phyloP scores from a whole-genome alignment of 1,140 invertebrate species.

The Drosophila ohnishii region DNA sequence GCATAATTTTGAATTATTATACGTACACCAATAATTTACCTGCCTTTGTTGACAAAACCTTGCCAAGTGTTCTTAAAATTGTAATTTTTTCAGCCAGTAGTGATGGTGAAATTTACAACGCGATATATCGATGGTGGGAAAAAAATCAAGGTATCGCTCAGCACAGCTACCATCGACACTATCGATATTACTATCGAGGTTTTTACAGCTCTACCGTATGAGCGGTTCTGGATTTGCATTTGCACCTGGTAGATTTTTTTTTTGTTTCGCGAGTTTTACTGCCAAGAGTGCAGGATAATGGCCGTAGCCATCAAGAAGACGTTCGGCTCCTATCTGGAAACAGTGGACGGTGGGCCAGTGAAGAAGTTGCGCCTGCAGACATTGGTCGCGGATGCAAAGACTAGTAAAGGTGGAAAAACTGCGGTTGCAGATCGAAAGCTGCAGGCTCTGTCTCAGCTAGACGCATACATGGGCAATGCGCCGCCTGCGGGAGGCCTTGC shows the following conservation, averaged over 20 bases:
- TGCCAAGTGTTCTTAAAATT: too few species aligned
- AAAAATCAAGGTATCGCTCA: too few species aligned
- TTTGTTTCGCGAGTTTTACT: neutral
- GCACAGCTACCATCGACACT: too few species aligned
- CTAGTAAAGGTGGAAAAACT: constrained; percentile 31
- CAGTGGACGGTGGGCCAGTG: constrained; percentile 48
- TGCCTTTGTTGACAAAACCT: too few species aligned
- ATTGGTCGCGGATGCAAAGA: constrained; percentile 23
- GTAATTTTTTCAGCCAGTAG: too few species aligned
- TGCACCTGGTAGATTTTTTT: neutral
- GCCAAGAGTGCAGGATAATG: constrained; percentile 29
- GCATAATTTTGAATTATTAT: too few species aligned
- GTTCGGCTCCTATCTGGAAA: constrained; percentile 51
- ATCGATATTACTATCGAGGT: too few species aligned
- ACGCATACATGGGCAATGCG: constrained; percentile 45
- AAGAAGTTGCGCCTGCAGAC: constrained; percentile 75
- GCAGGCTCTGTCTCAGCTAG: constrained; percentile 54
- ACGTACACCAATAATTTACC: too few species aligned
- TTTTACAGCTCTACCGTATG: too few species aligned
- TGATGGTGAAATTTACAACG: too few species aligned
- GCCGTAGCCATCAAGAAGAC: constrained; percentile 62
- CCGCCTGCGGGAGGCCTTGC: neutral
- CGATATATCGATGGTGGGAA: too few species aligned
- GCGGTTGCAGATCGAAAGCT: constrained; percentile 38
- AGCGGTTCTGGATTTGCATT: neutral